Evolutionary conservation across 2,888 invertebrate genomes (phyloP), one percentile per base, ranked within the genome.

Genomic region (Colletes collaris): DNA sequence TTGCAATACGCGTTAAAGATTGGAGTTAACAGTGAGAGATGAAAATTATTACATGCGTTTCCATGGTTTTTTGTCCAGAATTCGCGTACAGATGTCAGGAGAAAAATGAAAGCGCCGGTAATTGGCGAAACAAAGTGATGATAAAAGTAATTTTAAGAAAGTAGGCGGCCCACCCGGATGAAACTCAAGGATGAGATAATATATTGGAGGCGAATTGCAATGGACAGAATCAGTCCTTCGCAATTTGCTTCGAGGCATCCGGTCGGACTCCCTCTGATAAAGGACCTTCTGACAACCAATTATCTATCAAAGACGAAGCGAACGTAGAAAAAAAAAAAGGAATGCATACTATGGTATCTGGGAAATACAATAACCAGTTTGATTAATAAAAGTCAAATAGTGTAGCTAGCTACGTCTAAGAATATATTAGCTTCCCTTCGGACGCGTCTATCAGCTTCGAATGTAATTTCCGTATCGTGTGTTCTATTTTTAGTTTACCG

Each of bases 151-250:
- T 88, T 83, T 84, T 87, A 85, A 86, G 84, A 83, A 85, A 77
- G 86, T 56, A 68, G 79, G 60, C 64, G 62, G 74, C 49, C 71
- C 63, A 59, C 53, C 56, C n/a, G 59, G 68, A 66, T 79, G 79
- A 83, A 79, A 67, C 75, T 77, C 66, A 76, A 59, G 81, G 69
- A 80, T 73, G 83, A 85, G 84, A 83, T 90, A 89, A 89, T 87
- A 85, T 90, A 89, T 89, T 89, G 89, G 82, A 86, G 88, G 87
- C 78, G 88, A 90, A 89, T 89, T 88, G 86, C 85, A 64, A 83
- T 67, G 86, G 86, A 83, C 84, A 86, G 86, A 85, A 84, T 89
- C 90, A 89, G 89, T 90, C 89, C 83, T 83, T 84, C 83, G 86
- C 89, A 86, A 90, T 89, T 89, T 84, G 83, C 86, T 81, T 87